Evolutionary conservation across 2,888 invertebrate species (phyloP).

Genomic region (Tenthredo mesomela): DNA sequence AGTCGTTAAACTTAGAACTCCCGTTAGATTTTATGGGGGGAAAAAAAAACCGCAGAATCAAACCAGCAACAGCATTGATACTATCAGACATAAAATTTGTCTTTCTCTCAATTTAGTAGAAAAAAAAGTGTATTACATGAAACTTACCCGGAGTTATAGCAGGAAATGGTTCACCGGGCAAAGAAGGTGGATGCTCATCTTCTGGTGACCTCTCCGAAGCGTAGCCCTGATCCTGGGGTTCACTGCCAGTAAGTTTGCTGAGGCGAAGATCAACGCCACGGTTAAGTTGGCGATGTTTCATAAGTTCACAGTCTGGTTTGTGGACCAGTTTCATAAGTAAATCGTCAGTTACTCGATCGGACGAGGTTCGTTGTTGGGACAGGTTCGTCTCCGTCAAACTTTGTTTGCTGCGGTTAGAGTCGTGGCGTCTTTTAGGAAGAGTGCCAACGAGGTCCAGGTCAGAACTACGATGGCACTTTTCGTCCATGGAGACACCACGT

Average conservation of each 20-base stretch:
- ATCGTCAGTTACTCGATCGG: constrained; percentile 63
- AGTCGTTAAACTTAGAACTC: background rate
- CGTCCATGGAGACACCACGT: constrained; percentile 62
- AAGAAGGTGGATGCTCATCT: constrained; percentile 86
- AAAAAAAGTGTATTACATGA: constrained; percentile 16
- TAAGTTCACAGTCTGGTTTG: constrained; percentile 72
- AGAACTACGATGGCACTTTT: constrained; percentile 65
- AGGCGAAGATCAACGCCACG: constrained; percentile 68
- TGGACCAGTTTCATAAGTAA: constrained; percentile 68
- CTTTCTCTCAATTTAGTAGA: background rate
- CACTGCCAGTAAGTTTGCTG: constrained; percentile 69
- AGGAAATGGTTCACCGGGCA: constrained; percentile 82
- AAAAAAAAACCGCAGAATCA: background rate
- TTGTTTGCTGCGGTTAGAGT: constrained; percentile 56
- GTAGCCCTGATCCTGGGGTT: constrained; percentile 85
- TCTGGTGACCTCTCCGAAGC: constrained; percentile 89
- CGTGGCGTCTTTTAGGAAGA: constrained; percentile 68
- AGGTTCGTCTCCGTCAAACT: constrained; percentile 57
- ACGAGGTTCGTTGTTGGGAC: constrained; percentile 51
- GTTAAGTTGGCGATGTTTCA: constrained; percentile 69
- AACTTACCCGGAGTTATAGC: constrained; percentile 85
- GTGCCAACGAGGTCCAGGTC: constrained; percentile 72
- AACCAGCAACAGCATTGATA: background rate
- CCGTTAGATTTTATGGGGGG: background rate
- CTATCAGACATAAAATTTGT: background rate